Percentiles rank a stretch among this genome's conserved stretches.
Evolutionary conservation across 2,888 invertebrate genomes (phyloP).

Genomic region (Folsomia manolachei): DNA sequence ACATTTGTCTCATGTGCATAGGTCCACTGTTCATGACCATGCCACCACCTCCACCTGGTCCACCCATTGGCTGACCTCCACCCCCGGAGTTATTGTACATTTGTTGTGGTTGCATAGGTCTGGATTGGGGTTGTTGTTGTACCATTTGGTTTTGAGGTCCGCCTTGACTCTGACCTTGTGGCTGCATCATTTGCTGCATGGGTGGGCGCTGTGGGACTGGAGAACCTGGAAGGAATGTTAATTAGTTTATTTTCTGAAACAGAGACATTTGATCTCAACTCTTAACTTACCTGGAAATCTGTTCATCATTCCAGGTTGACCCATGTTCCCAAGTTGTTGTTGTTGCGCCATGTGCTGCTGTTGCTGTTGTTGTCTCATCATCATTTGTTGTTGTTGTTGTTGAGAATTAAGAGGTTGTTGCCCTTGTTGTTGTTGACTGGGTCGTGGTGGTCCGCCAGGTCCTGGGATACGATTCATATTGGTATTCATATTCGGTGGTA

Average conservation of each 20-base stretch:
- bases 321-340: conserved; percentile 24
- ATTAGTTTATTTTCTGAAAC: conserved; percentile 20
- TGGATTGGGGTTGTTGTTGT: not conserved
- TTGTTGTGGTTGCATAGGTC: conserved; percentile 21
- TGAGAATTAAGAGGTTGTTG: conserved; percentile 16
- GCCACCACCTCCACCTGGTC: not conserved
- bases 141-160: conserved; percentile 18
- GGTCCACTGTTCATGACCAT: not conserved
- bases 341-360: conserved; percentile 25
- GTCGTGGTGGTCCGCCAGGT: conserved; percentile 14
- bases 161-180: conserved; percentile 31
- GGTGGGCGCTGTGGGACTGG: conserved; percentile 14
- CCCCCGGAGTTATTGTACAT: not conserved
- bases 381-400: conserved; percentile 29
- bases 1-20: conserved; percentile 29
- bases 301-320: conserved; percentile 32
- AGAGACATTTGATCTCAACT: conserved; percentile 27
- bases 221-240: conserved; percentile 15
- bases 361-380: conserved; percentile 34
- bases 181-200: conserved; percentile 30
- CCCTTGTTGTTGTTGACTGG: conserved; percentile 28
- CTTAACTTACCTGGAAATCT: conserved; percentile 33
- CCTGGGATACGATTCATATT: conserved; percentile 17
- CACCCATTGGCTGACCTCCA: too few relatives aligned
- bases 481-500: conserved; percentile 26